A percentile compares a stretch with the other conserved stretches of the same genome.
phyloP scores from a whole-genome alignment of 2,113 vertebrate species.

The Mastomys natalensis region DNA sequence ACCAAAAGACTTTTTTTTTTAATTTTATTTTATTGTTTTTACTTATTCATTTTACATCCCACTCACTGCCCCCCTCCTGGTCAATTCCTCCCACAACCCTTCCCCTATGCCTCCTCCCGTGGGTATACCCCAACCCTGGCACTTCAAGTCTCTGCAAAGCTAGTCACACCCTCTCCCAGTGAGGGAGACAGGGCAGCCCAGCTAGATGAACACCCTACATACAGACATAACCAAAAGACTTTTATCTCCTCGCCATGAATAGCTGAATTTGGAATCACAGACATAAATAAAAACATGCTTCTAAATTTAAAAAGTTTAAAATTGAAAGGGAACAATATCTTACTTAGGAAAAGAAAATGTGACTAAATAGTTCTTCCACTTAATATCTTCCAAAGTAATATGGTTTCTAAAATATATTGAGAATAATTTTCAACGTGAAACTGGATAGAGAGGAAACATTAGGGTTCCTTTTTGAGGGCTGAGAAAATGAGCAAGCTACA shows the following conservation, averaged over 20 bases:
- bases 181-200: too few relatives aligned
- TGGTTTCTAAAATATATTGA: constrained; percentile 43
- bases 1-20: constrained; percentile 18
- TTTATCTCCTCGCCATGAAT: constrained; percentile 23
- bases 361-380: constrained; percentile 44
- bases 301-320: constrained; percentile 14
- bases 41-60: too few relatives aligned
- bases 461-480: neutral
- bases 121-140: too few relatives aligned
- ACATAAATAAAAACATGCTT: constrained; percentile 62
- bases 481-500: constrained; percentile 45
- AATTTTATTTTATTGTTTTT: too few relatives aligned
- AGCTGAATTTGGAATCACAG: constrained; percentile 20
- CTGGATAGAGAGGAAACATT: neutral
- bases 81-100: too few relatives aligned
- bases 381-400: constrained; percentile 42
- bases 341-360: constrained; percentile 38
- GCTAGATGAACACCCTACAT: too few relatives aligned
- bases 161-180: too few relatives aligned
- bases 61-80: too few relatives aligned
- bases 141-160: too few relatives aligned
- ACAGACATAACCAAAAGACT: neutral
- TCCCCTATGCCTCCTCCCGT: too few relatives aligned
- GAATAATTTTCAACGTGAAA: constrained; percentile 50
- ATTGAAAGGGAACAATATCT: constrained; percentile 35